These are phyloP conservation scores for Cataglyphis altisquamis DNA, from an alignment of 2,888 invertebrate species.

Conservation along the genomic window DNA sequence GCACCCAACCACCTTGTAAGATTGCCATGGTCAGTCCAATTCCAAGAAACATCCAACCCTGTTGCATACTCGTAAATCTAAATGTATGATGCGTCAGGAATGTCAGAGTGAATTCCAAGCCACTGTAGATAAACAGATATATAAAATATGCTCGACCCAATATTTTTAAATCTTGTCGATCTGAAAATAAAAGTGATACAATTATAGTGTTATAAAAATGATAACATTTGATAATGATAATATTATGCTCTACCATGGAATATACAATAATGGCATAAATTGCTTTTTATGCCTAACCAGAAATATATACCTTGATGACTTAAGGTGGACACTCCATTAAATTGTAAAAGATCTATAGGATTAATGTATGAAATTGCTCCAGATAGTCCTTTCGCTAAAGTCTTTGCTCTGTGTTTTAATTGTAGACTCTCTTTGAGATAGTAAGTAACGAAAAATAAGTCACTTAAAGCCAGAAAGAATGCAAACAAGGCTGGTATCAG, in stretches of 20 bases:
- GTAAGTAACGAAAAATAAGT: constrained; percentile 91
- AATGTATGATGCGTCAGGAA: constrained; percentile 98
- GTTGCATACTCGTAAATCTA: constrained; percentile 96
- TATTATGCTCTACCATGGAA: not conserved
- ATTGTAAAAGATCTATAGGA: constrained; percentile 88
- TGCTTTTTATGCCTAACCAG: not conserved
- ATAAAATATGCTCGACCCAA: constrained; percentile 94
- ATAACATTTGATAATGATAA: not conserved
- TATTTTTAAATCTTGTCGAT: constrained; percentile 89
- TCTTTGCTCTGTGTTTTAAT: constrained; percentile 90
- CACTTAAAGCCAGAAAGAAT: constrained; percentile 90
- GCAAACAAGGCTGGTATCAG: constrained; percentile 93
- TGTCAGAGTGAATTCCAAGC: constrained; percentile 98
- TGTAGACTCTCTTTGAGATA: constrained; percentile 95
- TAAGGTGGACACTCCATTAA: constrained; percentile 86
- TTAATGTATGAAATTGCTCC: constrained; percentile 90
- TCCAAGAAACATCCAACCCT: constrained; percentile 98
- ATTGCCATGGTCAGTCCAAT: constrained; percentile 97
- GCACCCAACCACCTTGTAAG: constrained; percentile 95
- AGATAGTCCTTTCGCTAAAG: constrained; percentile 89
- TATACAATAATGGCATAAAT: not conserved
- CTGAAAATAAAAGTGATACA: constrained; percentile 84
- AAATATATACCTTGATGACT: constrained; percentile 81
- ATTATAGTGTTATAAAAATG: not conserved
- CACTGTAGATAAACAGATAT: constrained; percentile 97